These are phyloP conservation scores for Rhizomys pruinosus DNA, from an alignment of 2,113 vertebrate genomes.

Conservation along the genomic window DNA sequence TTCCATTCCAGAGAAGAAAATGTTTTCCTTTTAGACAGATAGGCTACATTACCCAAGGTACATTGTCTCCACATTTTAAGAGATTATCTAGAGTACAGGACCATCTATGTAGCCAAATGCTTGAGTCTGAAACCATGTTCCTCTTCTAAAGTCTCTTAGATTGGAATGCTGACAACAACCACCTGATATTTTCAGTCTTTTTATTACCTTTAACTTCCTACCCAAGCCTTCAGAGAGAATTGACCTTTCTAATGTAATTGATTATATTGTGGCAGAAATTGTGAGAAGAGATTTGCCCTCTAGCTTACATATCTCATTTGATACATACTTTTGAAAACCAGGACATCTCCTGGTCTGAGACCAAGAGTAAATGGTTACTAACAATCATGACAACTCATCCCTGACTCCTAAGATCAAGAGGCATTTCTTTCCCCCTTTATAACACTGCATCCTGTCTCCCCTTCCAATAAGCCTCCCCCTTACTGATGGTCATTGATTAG, in stretches of 20 bases:
- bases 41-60: background rate
- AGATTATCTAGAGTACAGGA: slow-evolving; percentile 41
- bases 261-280: background rate
- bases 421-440: too few relatives aligned
- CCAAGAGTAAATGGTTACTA: background rate
- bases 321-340: slow-evolving; percentile 8
- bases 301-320: background rate
- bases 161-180: slow-evolving; percentile 37
- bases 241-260: slow-evolving; percentile 1
- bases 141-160: slow-evolving; percentile 10
- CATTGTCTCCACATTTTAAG: background rate
- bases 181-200: background rate
- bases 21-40: background rate
- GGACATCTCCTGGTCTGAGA: background rate
- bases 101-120: slow-evolving; percentile 53
- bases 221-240: background rate
- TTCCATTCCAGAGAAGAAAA: background rate
- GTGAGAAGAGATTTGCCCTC: background rate
- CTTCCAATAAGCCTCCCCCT: too few relatives aligned
- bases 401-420: background rate
- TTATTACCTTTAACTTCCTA: slow-evolving; percentile 3
- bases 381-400: background rate
- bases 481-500: too few relatives aligned
- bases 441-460: too few relatives aligned
- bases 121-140: slow-evolving; percentile 33